Conservation (phyloP, 1,140 invertebrate species). For the Forficula auricularia region DNA sequence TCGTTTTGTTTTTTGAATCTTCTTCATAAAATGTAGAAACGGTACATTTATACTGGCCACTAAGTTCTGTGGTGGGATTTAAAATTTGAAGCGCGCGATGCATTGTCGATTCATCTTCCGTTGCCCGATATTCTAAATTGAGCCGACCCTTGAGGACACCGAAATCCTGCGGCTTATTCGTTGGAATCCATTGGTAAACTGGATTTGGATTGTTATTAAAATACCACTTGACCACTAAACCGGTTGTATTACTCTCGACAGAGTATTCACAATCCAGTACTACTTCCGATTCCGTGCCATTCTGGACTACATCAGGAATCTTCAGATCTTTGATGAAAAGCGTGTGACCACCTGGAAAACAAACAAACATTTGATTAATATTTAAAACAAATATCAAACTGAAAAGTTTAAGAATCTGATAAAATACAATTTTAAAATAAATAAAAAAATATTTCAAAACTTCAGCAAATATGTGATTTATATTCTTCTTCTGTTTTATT, state of each 20-base stretch:
- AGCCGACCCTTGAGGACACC: constrained; percentile 43
- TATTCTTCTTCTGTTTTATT: no score
- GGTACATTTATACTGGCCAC: constrained; percentile 51
- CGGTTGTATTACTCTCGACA: constrained; percentile 31
- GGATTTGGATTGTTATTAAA: constrained; percentile 43
- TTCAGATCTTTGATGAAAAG: constrained; percentile 38
- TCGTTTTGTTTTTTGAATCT: constrained; percentile 39
- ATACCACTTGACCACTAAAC: constrained; percentile 62
- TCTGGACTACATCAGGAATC: constrained; percentile 47
- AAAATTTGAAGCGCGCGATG: constrained; percentile 45
- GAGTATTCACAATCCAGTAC: constrained; percentile 60
- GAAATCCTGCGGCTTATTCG: constrained; percentile 36
- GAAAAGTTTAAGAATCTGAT: no score
- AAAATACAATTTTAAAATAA: no score
- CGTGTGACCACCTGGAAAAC: no score
- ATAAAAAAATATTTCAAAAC: no score
- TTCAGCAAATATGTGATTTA: no score
- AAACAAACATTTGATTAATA: no score
- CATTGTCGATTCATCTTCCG: constrained; percentile 36
- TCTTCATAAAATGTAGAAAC: constrained; percentile 49
- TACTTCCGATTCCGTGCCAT: constrained; percentile 41
- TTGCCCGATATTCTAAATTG: constrained; percentile 39
- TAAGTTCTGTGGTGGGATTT: constrained; percentile 45
- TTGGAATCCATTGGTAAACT: constrained; percentile 62
- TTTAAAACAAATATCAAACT: no score